Evolutionary conservation across 2,888 invertebrate genomes (phyloP).

Genomic region (Leptura quadrifasciata): DNA sequence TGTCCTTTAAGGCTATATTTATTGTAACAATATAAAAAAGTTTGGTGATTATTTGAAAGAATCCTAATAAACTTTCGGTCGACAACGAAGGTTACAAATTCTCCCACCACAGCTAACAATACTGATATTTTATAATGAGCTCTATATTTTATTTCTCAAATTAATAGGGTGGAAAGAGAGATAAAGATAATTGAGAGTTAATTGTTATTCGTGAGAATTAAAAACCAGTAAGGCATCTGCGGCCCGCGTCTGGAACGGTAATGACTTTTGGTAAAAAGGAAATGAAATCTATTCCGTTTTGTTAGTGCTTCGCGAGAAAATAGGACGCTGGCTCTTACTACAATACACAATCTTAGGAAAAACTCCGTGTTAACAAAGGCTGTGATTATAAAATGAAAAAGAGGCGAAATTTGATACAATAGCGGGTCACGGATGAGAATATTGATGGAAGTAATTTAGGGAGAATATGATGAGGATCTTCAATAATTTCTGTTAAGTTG

Average conservation of each 20-base stretch:
- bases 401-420: conserved; percentile 10
- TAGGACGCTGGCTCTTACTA: background rate
- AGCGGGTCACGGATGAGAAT: background rate
- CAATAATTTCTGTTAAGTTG: background rate
- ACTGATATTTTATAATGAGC: background rate
- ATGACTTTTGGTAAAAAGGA: conserved; percentile 17
- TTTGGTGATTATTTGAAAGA: no score
- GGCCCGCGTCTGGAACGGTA: background rate
- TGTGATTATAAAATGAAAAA: conserved; percentile 12
- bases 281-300: conserved; percentile 11
- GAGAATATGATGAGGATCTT: background rate
- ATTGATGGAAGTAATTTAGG: conserved; percentile 13
- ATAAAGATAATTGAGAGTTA: background rate
- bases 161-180: background rate
- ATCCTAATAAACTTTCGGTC: no score
- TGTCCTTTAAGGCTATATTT: no score
- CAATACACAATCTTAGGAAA: conserved; percentile 16
- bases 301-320: conserved; percentile 8
- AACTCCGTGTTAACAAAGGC: background rate
- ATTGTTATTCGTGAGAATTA: conserved; percentile 1
- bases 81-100: no score
- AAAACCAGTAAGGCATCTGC: conserved; percentile 4
- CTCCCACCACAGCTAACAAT: no score
- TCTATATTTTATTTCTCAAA: background rate
- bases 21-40: no score